Percentiles rank a stretch among this genome's conserved stretches.
phyloP scores from a whole-genome alignment of 1,140 invertebrate species.

The Solen grandis region DNA sequence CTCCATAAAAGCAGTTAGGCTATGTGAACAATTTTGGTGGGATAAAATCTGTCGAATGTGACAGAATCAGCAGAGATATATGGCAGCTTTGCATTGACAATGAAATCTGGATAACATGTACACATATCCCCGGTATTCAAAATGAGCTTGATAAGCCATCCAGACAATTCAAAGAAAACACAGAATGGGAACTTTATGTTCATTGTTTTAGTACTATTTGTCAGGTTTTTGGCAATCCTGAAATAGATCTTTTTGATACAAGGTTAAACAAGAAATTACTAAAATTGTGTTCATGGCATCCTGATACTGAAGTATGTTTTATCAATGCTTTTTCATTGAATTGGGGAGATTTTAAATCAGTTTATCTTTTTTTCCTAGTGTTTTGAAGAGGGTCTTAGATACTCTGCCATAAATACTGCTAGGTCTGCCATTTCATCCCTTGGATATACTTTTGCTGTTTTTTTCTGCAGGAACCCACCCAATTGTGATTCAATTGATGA shows the following conservation, averaged over 20 bases:
- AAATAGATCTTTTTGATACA: constrained; percentile 43
- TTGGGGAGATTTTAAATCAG: no score
- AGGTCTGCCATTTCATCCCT: neutral
- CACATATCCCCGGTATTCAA: constrained; percentile 2
- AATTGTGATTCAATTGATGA: neutral
- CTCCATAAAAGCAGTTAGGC: constrained; percentile 19
- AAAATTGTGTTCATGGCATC: constrained; percentile 30
- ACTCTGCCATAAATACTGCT: neutral
- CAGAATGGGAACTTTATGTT: constrained; percentile 19
- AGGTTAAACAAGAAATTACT: constrained; percentile 34
- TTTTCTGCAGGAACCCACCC: neutral
- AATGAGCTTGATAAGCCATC: constrained; percentile 17
- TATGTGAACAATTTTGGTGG: constrained; percentile 53
- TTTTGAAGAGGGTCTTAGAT: constrained; percentile 19
- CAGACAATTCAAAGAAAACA: constrained; percentile 16
- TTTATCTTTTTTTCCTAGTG: no score
- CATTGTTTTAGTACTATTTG: constrained; percentile 28
- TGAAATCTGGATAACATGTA: constrained; percentile 31
- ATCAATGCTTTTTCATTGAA: constrained; percentile 40
- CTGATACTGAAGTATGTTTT: constrained; percentile 16
- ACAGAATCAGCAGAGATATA: constrained; percentile 8
- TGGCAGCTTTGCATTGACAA: constrained; percentile 1
- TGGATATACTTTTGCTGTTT: neutral
- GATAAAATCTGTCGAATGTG: constrained; percentile 12
- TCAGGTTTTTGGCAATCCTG: constrained; percentile 8